Base-by-base conservation (phyloP, 2,113 vertebrate genomes). In the Zosterops borbonicus region DNA sequence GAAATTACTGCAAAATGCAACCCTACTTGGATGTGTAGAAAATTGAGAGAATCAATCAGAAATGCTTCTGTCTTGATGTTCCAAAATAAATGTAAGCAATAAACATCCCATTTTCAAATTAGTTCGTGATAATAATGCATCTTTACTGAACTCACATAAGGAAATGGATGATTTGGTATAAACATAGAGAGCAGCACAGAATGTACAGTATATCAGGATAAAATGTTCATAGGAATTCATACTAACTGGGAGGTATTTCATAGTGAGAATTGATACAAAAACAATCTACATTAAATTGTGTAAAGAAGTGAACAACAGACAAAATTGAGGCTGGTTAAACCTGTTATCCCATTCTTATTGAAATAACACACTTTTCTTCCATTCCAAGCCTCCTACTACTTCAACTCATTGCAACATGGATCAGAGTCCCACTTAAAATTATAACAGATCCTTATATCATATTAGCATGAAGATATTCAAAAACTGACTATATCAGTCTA, bases 31-130 rank as follows among this genome's bases (percentile, higher is more conserved):
- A 81, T 87, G 37, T 52, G 35, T 31, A 83, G 60, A 94, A 95
- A 94, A 95, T 88, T 77, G 90, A 83, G 59, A 46, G 8, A 88
- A 96, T 94, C 12, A 11, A 95, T 93, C 85, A 93, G 31, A 94
- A 94, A 46, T 46, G 11, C 3, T 93, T 92, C 69, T 93, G n/a
- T 28, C 24, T 87, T 55, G 25, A 67, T 81, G 31, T 75, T 95
- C 56, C 23, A 94, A 86, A 96, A 86, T 74, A 93, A 95, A 86
- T 78, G 37, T 14, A 75, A 93, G 20, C 39, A 90, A 92, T 93
- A 94, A 92, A 70, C 68, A 86, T 37, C 46, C 29, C 50, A 75
- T 90, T 96, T 96, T 81, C 64, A 90, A 86, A 94, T 95, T 94
- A 92, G 55, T 78, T 88, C 31, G 63, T 12, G 2, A 64, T 78